phyloP scores from a whole-genome alignment of 2,113 vertebrate genomes.

The Mustelus asterias region DNA sequence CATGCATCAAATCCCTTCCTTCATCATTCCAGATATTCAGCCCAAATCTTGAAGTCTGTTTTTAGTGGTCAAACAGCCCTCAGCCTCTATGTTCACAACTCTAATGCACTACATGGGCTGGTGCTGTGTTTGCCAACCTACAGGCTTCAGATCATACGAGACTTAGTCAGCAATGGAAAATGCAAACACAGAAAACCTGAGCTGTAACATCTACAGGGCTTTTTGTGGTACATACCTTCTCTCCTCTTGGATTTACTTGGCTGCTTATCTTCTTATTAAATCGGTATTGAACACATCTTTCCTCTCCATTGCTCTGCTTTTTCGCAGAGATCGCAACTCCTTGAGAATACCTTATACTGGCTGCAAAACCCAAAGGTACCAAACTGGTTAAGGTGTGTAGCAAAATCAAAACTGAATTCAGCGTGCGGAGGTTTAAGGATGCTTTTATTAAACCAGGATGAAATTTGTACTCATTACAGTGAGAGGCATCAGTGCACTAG shows the following conservation, averaged over 20 bases:
- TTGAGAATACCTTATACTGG: conserved; percentile 10
- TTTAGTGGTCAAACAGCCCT: neutral
- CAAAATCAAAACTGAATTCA: neutral
- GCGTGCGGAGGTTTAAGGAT: neutral
- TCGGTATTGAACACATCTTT: neutral
- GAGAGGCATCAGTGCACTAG: neutral
- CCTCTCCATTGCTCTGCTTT: neutral
- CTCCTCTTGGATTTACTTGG: conserved; percentile 14
- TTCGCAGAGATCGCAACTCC: conserved; percentile 4
- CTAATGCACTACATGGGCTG: neutral
- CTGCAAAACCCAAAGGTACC: neutral
- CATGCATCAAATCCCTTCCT: neutral
- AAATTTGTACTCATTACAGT: neutral
- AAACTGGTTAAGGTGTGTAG: neutral
- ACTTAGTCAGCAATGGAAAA: neutral
- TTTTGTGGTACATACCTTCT: neutral
- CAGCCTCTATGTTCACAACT: neutral
- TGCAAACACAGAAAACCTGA: neutral
- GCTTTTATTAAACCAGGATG: neutral
- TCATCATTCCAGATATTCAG: neutral
- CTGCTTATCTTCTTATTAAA: neutral
- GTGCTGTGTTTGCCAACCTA: too few relatives aligned
- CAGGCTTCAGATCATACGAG: neutral
- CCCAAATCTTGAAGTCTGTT: neutral
- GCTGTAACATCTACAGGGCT: neutral